A percentile compares a stretch with the other conserved stretches of the same genome.
These are phyloP conservation scores for Punctoribates punctum DNA, from an alignment of 2,888 invertebrate genomes.

Conservation along the genomic window DNA sequence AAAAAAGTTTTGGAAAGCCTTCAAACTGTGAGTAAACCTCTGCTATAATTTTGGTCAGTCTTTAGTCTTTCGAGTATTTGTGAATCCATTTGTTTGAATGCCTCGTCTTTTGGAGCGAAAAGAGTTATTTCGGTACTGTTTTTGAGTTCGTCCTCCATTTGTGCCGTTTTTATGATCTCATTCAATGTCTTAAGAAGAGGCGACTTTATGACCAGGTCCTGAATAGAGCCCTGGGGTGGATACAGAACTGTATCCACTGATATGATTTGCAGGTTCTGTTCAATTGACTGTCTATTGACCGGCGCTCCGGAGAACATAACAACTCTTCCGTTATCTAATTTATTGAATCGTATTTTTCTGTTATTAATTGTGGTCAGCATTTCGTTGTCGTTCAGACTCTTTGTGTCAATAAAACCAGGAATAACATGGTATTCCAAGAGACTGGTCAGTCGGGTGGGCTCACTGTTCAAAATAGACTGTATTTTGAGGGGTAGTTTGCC, in stretches of 20 bases:
- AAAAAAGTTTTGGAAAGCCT: not conserved
- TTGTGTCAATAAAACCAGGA: constrained; percentile 42
- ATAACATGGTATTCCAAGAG: constrained; percentile 47
- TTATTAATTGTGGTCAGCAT: constrained; percentile 44
- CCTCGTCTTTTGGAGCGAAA: constrained; percentile 48
- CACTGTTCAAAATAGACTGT: constrained; percentile 43
- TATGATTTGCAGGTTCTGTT: constrained; percentile 42
- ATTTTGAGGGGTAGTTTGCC: constrained; percentile 45
- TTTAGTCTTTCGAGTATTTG: constrained; percentile 43
- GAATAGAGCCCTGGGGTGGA: constrained; percentile 46
- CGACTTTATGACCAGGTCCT: constrained; percentile 44
- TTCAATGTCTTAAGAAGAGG: constrained; percentile 46
- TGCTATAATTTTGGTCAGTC: constrained; percentile 44
- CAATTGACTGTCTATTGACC: constrained; percentile 40
- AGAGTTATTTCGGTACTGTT: constrained; percentile 45
- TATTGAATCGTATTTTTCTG: constrained; percentile 46
- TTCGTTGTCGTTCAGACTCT: constrained; percentile 45
- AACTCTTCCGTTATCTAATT: constrained; percentile 43
- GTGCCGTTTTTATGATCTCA: constrained; percentile 43
- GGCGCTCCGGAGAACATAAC: constrained; percentile 46
- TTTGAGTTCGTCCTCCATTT: constrained; percentile 43
- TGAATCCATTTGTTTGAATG: constrained; percentile 43
- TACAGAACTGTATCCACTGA: constrained; percentile 46
- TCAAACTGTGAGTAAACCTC: constrained; percentile 45
- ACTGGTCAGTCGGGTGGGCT: constrained; percentile 44